A percentile compares a stretch with the other conserved stretches of the same genome.
phyloP scores from a whole-genome alignment of 1,140 invertebrate genomes.

The Apis dorsata region DNA sequence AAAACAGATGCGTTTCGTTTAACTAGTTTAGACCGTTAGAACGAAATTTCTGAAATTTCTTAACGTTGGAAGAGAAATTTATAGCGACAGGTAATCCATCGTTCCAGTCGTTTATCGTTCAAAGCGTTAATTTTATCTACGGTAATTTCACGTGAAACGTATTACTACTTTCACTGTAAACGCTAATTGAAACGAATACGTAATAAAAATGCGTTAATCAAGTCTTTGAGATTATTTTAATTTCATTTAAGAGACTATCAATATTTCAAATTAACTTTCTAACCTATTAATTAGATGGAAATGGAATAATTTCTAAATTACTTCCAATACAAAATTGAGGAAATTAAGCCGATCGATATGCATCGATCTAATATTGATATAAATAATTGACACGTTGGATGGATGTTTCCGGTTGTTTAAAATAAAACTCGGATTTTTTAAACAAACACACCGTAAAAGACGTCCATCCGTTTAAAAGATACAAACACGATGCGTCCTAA shows the following conservation, averaged over 20 bases:
- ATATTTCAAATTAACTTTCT: background rate
- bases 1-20: too few relatives aligned
- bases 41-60: too few relatives aligned
- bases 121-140: background rate
- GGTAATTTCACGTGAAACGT: background rate
- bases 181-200: background rate
- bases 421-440: background rate
- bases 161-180: slow-evolving; percentile 17
- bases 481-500: background rate
- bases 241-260: background rate
- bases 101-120: too few relatives aligned
- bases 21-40: too few relatives aligned
- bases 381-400: slow-evolving; percentile 9
- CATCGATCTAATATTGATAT: too few relatives aligned
- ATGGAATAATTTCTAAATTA: background rate
- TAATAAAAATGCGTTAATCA: background rate
- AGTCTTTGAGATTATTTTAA: background rate
- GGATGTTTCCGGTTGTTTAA: background rate
- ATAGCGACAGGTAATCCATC: background rate
- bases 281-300: background rate
- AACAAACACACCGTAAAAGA: background rate
- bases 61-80: slow-evolving; percentile 1
- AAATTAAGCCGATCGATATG: background rate
- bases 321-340: background rate
- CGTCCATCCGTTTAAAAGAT: background rate